Evolutionary conservation across 2,113 vertebrate species (phyloP).

Genomic region (Misgurnus anguillicaudatus): DNA sequence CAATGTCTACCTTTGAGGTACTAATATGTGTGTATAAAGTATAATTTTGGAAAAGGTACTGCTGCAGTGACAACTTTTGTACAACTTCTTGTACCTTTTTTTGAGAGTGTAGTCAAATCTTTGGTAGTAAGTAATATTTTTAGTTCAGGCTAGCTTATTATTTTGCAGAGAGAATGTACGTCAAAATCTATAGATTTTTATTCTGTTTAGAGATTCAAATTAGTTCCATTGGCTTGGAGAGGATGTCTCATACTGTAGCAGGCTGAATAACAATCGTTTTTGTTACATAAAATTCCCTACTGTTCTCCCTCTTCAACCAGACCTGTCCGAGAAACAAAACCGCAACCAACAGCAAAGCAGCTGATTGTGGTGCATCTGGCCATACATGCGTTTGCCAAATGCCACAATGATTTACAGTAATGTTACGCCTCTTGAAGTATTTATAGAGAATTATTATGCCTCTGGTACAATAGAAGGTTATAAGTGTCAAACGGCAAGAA

Average conservation of each 20-base stretch:
- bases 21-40: too few species aligned
- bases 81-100: too few species aligned
- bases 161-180: neutral
- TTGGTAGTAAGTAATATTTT: too few species aligned
- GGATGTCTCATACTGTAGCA: neutral
- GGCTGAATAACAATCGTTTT: neutral
- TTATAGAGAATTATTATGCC: slow-evolving; percentile 24
- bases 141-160: neutral
- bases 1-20: too few species aligned
- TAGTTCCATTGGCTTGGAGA: neutral
- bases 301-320: neutral
- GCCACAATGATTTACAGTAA: slow-evolving; percentile 25
- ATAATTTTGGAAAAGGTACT: too few species aligned
- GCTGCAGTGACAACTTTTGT: too few species aligned
- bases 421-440: neutral
- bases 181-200: neutral
- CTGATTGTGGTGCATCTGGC: neutral
- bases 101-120: too few species aligned
- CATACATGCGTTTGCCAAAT: neutral
- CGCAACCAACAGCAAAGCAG: neutral
- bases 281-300: neutral
- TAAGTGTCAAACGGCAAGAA: neutral
- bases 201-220: slow-evolving; percentile 27
- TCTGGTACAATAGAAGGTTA: neutral
- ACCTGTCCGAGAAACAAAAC: slow-evolving; percentile 6